Percentiles rank a stretch among this genome's conserved stretches.
Conservation (phyloP, 2,113 vertebrate species). For the Phoxinus phoxinus region DNA sequence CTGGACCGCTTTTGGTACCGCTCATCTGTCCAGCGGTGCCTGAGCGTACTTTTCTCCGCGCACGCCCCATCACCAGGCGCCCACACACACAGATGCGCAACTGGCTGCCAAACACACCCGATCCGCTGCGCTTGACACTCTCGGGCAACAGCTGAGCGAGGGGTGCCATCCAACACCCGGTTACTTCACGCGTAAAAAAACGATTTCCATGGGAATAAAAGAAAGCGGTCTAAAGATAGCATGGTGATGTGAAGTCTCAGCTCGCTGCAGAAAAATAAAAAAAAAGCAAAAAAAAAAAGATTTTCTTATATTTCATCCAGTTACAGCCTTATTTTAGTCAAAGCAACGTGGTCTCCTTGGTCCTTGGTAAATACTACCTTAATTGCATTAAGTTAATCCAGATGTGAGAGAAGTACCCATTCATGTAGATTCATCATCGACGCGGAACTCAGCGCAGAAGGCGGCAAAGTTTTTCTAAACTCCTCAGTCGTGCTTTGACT, state of each 20-base stretch:
- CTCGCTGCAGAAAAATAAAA: not conserved
- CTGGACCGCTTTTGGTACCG: not conserved
- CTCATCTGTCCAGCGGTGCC: conserved; percentile 10
- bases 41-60: not conserved
- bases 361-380: not conserved
- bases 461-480: conserved; percentile 18
- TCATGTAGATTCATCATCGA: conserved; percentile 8
- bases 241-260: not conserved
- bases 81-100: conserved; percentile 62
- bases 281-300: rapidly evolving
- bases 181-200: conserved; percentile 41
- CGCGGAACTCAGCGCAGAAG: not conserved
- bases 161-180: conserved; percentile 25
- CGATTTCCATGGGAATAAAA: conserved; percentile 54
- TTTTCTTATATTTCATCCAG: not conserved
- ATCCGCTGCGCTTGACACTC: conserved; percentile 53
- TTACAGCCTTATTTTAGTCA: not conserved
- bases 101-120: conserved; percentile 56
- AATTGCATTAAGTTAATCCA: conserved; percentile 36
- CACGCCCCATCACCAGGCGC: conserved; percentile 6
- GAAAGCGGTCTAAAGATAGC: conserved; percentile 19
- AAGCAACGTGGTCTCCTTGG: not conserved
- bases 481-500: not conserved
- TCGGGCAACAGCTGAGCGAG: conserved; percentile 67
- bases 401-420: conserved; percentile 28